Evolutionary conservation across 2,797 vertebrate genomes (phyloP).

Genomic region (Telmatherina bonti): DNA sequence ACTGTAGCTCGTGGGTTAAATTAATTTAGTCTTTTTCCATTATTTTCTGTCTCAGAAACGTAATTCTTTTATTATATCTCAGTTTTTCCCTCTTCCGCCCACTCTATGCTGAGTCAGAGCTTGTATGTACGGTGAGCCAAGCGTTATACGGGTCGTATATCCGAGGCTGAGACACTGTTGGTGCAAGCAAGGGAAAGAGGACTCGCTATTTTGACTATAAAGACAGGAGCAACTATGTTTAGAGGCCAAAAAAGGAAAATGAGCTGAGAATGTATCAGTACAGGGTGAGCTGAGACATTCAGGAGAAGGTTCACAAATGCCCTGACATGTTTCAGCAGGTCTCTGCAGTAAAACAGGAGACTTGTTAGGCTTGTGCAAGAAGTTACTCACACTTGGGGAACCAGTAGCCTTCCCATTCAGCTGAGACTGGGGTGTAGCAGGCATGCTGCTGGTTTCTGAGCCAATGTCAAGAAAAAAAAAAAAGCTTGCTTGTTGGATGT

Average conservation of each 20-base stretch:
- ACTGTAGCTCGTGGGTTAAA: neutral
- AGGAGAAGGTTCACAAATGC: slow-evolving; percentile 23
- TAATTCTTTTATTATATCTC: slow-evolving; percentile 33
- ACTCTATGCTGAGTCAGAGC: slow-evolving; percentile 61
- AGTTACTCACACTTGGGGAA: slow-evolving; percentile 36
- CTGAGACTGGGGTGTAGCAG: slow-evolving; percentile 42
- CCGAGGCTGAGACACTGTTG: slow-evolving; percentile 19
- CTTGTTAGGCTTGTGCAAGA: slow-evolving; percentile 15
- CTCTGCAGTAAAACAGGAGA: slow-evolving; percentile 12
- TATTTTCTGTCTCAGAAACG: slow-evolving; percentile 18
- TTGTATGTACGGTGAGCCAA: slow-evolving; percentile 39
- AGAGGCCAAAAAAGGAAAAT: slow-evolving; percentile 25
- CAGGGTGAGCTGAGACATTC: slow-evolving; percentile 8
- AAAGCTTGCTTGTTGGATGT: slow-evolving; percentile 66
- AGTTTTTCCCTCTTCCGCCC: slow-evolving; percentile 12
- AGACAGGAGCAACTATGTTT: slow-evolving; percentile 34
- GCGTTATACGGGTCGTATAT: slow-evolving; percentile 39
- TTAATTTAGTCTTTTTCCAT: slow-evolving; percentile 25
- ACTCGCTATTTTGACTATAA: slow-evolving; percentile 42
- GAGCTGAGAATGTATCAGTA: slow-evolving; percentile 35
- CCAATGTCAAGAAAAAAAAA: slow-evolving; percentile 34
- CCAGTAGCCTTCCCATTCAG: slow-evolving; percentile 37
- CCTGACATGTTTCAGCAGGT: slow-evolving; percentile 26
- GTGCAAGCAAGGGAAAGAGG: slow-evolving; percentile 23
- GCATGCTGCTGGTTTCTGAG: slow-evolving; percentile 60